Conservation (phyloP, 2,888 invertebrate species). For the Elegia similella region DNA sequence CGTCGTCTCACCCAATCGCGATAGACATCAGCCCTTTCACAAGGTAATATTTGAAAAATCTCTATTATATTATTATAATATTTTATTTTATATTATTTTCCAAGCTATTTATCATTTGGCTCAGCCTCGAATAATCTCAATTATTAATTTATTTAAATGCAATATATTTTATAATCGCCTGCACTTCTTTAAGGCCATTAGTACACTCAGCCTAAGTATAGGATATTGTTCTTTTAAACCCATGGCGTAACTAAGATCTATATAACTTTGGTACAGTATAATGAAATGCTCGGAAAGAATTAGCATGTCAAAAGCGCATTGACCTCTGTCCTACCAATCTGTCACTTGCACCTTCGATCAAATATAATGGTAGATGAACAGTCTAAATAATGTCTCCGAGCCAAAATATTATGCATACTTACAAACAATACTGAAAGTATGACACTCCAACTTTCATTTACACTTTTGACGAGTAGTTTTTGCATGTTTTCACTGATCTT, state of each 20-base stretch:
- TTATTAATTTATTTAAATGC: background rate
- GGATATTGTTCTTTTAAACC: background rate
- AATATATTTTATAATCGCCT: background rate
- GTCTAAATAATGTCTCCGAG: too few species aligned
- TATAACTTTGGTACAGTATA: too few species aligned
- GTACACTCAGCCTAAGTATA: background rate
- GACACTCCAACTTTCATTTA: too few species aligned
- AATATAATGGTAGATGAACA: too few species aligned
- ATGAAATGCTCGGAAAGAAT: too few species aligned
- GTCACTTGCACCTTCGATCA: too few species aligned
- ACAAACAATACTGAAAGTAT: too few species aligned
- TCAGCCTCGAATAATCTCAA: background rate
- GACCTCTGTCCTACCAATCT: too few species aligned
- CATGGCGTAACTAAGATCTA: background rate
- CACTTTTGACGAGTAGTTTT: too few species aligned
- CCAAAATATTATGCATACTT: too few species aligned
- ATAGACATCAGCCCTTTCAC: slow-evolving; percentile 89
- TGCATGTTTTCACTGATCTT: too few species aligned
- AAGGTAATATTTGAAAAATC: slow-evolving; percentile 81
- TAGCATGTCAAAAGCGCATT: too few species aligned
- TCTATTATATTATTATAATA: background rate
- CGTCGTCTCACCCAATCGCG: slow-evolving; percentile 94
- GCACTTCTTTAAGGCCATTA: background rate
- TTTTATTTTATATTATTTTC: background rate
- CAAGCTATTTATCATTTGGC: background rate